Evolutionary conservation across 1,140 invertebrate species (phyloP), one percentile per base, ranked within the genome.

Genomic region (Cotesia glomerata): DNA sequence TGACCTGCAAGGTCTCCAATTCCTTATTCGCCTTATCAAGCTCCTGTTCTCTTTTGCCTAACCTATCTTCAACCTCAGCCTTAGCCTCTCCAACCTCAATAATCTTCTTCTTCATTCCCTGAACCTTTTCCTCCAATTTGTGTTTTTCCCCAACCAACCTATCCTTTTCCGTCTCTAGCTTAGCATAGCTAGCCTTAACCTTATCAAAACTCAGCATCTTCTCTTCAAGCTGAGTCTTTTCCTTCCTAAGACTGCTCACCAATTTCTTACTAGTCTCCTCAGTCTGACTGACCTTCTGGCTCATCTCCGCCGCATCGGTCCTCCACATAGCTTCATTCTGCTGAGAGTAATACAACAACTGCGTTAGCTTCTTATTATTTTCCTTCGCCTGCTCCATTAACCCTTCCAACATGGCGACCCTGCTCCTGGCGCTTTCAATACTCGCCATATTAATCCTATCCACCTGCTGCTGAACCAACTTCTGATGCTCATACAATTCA

Each of bases 401-500:
- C 52, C 90, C 89, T 65, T 89, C 85, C 5, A 90, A 76, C 1
- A 86, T 88, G 8, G 86, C 81, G 73, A 87, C 82, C 77, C 85
- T 85, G 39, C 85, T 86, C 7, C 39, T 9, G 0, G 89, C 87
- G 5, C 89, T 89, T 76, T 89, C 87, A 69, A 90, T 81, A 77
- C 86, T 89, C 4, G 82, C 80, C 79, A 89, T 86, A 52, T 88
- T 84, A 0, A 84, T 82, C 51, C 84, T 80, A 80, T 90, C 88
- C 0, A 86, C 83, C 72, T 90, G 87, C 35, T 81, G 82, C 85
- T 90, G 88, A 13, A 88, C 78, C 34, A 84, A 83, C 62, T 89
- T 76, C 81, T 93, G 92, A 77, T 91, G 92, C 51, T 92, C 90
- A 73, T 92, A 93, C 61, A 93, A 78, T 80, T 93, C 92, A 89